A percentile compares a stretch with the other conserved stretches of the same genome.
Conservation (phyloP, 2,113 vertebrate species). For the Phasianus colchicus region DNA sequence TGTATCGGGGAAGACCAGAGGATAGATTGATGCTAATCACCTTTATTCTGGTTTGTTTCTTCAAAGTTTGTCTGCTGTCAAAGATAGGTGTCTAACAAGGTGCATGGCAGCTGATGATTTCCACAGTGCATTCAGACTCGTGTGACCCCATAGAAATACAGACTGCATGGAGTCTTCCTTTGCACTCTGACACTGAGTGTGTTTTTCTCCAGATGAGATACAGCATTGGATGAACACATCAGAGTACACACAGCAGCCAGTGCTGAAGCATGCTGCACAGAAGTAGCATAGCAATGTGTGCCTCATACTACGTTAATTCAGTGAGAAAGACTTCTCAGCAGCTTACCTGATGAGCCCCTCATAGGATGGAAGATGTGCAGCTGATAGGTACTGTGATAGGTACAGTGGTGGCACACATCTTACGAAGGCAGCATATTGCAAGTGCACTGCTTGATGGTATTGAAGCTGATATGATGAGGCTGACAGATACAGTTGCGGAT, state of each 20-base stretch:
- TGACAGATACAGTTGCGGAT: background rate
- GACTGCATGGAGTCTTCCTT: background rate
- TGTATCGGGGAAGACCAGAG: background rate
- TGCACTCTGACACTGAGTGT: background rate
- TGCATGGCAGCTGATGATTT: background rate
- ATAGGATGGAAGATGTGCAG: background rate
- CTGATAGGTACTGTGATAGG: background rate
- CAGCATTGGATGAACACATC: background rate
- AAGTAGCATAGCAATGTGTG: background rate
- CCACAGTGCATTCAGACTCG: background rate
- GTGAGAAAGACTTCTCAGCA: background rate
- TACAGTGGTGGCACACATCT: background rate
- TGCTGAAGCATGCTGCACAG: background rate
- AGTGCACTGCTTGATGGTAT: background rate
- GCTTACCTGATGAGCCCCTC: accelerated
- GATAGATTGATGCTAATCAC: background rate
- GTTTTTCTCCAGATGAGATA: background rate
- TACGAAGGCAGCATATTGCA: background rate
- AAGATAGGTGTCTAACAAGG: accelerated
- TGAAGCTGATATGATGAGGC: background rate
- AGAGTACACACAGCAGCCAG: accelerated
- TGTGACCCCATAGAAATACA: background rate
- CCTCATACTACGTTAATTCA: accelerated
- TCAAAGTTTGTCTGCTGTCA: background rate
- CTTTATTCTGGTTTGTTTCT: background rate